Evolutionary conservation across 2,888 invertebrate species (phyloP), one percentile per base, ranked within the genome.

Genomic region (Pantelozetes paolii): DNA sequence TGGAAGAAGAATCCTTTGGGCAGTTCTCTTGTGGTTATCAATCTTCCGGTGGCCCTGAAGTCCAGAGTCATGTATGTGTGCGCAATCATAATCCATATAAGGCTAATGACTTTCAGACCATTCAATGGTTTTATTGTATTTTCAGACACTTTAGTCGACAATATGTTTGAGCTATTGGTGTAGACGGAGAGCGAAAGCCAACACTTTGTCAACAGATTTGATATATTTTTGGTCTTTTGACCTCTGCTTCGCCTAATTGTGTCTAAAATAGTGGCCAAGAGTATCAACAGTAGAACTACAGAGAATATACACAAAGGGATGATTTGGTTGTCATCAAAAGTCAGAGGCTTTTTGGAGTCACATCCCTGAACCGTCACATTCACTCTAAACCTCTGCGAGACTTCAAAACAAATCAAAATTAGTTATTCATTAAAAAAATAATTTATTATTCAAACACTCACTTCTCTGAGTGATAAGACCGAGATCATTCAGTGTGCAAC

Each of bases 1-100:
- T 77, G 77, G 20, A 77, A 77, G 15, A 77, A 71, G 45, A 77
- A 76, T 36, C 77, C 77, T 74, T 13, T 74, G 5, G 75, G 45
- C 48, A 67, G 71, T 18, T 74, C 71, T 36, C 57, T 48, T 1
- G 74, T 74, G 3, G 36, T 42, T 6, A 42, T 15, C 13, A 74
- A 57, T 26, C 54, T n/a, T 18, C 67, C 57, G 11, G 59, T 59
- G 26, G 71, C 74, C n/a, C 59, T 36, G n/a, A 48, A 71, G 57
- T 74, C 74, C n/a, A 74, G 71, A 5, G 74, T 74, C 28, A 74
- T 32, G 26, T 74, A 74, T 1, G 71, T 48, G 57, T 74, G 45
- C 9, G 74, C 74, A 3, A 74, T 20, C 30, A 74, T 74, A 6
- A 74, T 67, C 74, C 74, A 74, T 26, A 64, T 28, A 2, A 74